A percentile compares a stretch with the other conserved stretches of the same genome.
Conservation (phyloP, 2,113 vertebrate genomes). For the Potamarius usumacintae region DNA sequence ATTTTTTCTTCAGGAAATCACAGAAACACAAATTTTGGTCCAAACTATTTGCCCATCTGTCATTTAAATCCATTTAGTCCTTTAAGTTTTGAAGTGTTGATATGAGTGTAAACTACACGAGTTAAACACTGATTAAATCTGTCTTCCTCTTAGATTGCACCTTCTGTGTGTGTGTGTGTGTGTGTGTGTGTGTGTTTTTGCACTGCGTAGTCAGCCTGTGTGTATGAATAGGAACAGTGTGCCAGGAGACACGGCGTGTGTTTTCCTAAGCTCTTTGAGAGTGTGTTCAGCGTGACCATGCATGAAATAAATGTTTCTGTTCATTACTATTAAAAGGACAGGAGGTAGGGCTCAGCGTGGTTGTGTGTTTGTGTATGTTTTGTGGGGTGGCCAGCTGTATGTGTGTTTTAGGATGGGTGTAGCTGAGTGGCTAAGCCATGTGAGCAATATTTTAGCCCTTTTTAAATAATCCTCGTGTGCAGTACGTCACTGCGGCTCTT, state of each 20-base stretch:
- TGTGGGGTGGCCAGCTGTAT: slow-evolving; percentile 12
- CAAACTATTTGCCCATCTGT: not conserved
- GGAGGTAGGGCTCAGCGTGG: slow-evolving; percentile 19
- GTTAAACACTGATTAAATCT: slow-evolving; percentile 24
- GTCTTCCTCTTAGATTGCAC: not conserved
- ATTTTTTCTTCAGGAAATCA: not conserved
- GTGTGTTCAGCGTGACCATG: slow-evolving; percentile 39
- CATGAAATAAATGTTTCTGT: slow-evolving; percentile 47
- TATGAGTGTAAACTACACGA: slow-evolving; percentile 20
- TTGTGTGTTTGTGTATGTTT: slow-evolving; percentile 23
- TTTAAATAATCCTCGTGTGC: slow-evolving; percentile 29
- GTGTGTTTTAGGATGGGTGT: slow-evolving; percentile 37
- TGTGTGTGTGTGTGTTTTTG: slow-evolving; percentile 11
- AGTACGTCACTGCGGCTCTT: slow-evolving; percentile 34
- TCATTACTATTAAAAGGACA: slow-evolving; percentile 45
- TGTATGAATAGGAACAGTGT: slow-evolving; percentile 35
- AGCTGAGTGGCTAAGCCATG: slow-evolving; percentile 34
- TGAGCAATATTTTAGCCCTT: slow-evolving; percentile 30
- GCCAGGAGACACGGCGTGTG: slow-evolving; percentile 32
- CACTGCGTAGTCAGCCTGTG: slow-evolving; percentile 14
- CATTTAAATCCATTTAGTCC: slow-evolving; percentile 4
- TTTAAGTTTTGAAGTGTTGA: slow-evolving; percentile 16
- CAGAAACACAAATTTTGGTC: not conserved
- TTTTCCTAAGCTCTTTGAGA: slow-evolving; percentile 43
- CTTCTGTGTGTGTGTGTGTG: not conserved